These are phyloP conservation scores for Plotosus lineatus DNA, from an alignment of 2,113 vertebrate species.

Conservation along the genomic window DNA sequence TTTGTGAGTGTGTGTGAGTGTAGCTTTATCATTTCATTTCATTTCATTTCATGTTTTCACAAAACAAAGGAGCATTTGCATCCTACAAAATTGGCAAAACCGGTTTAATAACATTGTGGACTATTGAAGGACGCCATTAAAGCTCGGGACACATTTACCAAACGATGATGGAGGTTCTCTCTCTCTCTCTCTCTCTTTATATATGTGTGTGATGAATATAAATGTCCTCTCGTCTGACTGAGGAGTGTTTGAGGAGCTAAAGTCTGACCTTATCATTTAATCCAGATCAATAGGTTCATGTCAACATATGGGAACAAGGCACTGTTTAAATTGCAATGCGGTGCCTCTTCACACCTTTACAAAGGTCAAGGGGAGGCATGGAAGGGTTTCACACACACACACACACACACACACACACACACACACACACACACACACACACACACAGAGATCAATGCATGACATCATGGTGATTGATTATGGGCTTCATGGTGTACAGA, in stretches of 20 bases:
- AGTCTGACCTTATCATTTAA: slow-evolving; percentile 48
- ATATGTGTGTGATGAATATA: slow-evolving; percentile 2
- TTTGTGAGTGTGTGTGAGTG: neutral
- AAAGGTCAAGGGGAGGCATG: slow-evolving; percentile 49
- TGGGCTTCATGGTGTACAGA: neutral
- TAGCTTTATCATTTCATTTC: too few relatives aligned
- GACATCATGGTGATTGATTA: neutral
- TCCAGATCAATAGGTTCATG: slow-evolving; percentile 33
- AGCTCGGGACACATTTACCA: neutral
- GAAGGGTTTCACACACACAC: slow-evolving; percentile 3
- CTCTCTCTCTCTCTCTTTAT: too few relatives aligned
- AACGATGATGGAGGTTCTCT: neutral
- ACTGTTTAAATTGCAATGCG: slow-evolving; percentile 30
- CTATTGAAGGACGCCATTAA: neutral
- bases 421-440: slow-evolving; percentile 9
- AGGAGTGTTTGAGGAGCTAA: slow-evolving; percentile 7
- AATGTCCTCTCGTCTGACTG: neutral
- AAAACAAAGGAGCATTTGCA: neutral
- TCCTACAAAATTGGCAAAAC: neutral
- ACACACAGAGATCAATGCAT: neutral
- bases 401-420: slow-evolving; percentile 16
- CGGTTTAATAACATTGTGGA: neutral
- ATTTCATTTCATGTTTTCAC: neutral
- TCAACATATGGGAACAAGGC: slow-evolving; percentile 17
- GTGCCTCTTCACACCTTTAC: slow-evolving; percentile 20